Conservation (phyloP, 92 coral and sea anemone species). For the Palythoa grandiflora region DNA sequence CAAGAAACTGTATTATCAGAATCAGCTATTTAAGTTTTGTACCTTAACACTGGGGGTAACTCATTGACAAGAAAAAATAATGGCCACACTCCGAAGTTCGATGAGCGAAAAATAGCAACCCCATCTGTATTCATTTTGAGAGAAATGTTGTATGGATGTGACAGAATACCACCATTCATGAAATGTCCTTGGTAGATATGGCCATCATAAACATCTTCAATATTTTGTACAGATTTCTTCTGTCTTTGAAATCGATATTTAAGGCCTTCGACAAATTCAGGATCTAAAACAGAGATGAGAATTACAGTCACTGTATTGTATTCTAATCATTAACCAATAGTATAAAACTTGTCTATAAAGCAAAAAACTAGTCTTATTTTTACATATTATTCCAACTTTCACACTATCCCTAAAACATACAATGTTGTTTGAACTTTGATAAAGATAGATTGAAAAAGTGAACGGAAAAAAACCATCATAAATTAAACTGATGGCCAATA, state of each 20-base stretch:
- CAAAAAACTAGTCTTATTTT: background rate
- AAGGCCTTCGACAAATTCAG: conserved; percentile 25
- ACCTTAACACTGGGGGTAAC: conserved; percentile 3
- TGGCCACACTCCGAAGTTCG: conserved; percentile 33
- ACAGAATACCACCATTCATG: conserved; percentile 11
- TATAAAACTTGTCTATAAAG: background rate
- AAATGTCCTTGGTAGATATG: conserved; percentile 22
- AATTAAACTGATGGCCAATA: too few relatives aligned
- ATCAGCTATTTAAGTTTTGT: background rate
- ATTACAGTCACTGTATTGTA: background rate
- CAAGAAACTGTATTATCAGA: background rate
- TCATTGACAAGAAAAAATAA: conserved; percentile 30
- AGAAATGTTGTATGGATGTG: conserved; percentile 20
- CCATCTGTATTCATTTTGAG: conserved; percentile 33
- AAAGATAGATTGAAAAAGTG: too few relatives aligned
- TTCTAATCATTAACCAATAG: background rate
- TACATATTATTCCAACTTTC: too few relatives aligned
- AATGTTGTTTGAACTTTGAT: too few relatives aligned
- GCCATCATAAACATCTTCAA: conserved; percentile 39
- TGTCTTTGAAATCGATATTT: conserved; percentile 14
- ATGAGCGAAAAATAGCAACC: conserved; percentile 18
- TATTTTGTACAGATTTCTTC: background rate
- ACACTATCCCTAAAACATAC: too few relatives aligned
- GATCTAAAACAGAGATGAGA: conserved; percentile 1
- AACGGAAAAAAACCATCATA: too few relatives aligned